A percentile compares a stretch with the other conserved stretches of the same genome.
phyloP scores from a whole-genome alignment of 2,113 vertebrate species.

The Rhea americana region DNA sequence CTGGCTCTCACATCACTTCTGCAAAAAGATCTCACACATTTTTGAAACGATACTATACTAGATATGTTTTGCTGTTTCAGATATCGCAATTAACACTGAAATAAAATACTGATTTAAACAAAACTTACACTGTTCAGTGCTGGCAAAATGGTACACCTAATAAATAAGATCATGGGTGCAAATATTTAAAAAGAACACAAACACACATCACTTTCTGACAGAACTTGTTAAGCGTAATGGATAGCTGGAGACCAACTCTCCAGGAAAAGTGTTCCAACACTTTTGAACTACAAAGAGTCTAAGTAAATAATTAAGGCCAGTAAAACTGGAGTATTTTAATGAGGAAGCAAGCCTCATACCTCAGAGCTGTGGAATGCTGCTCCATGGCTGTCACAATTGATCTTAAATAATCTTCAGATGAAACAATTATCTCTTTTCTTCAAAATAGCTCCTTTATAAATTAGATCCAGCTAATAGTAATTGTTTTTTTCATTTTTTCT shows the following conservation, averaged over 20 bases:
- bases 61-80: not conserved
- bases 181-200: not conserved
- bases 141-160: not conserved
- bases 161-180: not conserved
- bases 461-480: not conserved
- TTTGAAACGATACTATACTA: not conserved
- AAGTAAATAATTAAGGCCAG: conserved; percentile 29
- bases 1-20: not conserved
- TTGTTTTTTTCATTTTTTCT: not conserved
- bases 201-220: not conserved
- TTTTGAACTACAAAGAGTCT: conserved; percentile 21
- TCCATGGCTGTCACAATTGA: not conserved
- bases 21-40: not conserved
- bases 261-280: not conserved
- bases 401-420: conserved; percentile 24
- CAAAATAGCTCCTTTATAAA: not conserved
- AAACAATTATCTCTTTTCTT: not conserved
- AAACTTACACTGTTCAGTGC: not conserved
- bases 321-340: conserved; percentile 40
- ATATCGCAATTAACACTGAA: not conserved
- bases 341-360: not conserved
- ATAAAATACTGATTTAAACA: not conserved
- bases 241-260: not conserved
- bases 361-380: conserved; percentile 13
- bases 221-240: not conserved